Evolutionary conservation across 23 tunicate genomes (phyloP).

Genomic region (Ascidia mentula): DNA sequence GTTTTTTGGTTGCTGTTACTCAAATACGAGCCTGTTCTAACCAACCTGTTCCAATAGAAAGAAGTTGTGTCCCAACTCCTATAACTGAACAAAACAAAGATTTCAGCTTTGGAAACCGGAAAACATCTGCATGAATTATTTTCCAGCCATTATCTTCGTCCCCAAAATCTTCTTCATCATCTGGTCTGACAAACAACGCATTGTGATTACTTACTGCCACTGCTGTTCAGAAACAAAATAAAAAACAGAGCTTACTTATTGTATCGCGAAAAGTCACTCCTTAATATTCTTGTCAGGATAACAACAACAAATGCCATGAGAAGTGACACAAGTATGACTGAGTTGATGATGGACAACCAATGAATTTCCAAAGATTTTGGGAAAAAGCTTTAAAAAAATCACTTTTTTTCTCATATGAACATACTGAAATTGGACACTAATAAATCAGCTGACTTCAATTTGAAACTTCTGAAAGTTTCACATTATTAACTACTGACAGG

Average conservation of each 20-base stretch:
- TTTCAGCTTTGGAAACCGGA: conserved; percentile 76
- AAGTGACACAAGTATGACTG: conserved; percentile 72
- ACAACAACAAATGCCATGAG: conserved; percentile 96
- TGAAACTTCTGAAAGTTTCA: too few relatives aligned
- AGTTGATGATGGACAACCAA: conserved; percentile 95
- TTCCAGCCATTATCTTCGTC: conserved; percentile 98
- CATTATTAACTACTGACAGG: too few relatives aligned
- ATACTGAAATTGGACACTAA: too few relatives aligned
- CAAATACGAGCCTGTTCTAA: too few relatives aligned
- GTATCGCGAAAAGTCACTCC: conserved; percentile 90
- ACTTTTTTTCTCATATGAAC: too few relatives aligned
- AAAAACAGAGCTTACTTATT: conserved; percentile 52
- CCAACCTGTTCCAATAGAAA: conserved; percentile 71
- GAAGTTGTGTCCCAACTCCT: conserved; percentile 88
- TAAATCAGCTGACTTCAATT: too few relatives aligned
- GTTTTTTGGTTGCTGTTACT: too few relatives aligned
- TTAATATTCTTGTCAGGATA: conserved; percentile 74
- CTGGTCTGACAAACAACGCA: conserved; percentile 23
- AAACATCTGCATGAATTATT: conserved; percentile 90
- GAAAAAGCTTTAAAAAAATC: conserved; percentile 86
- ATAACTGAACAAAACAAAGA: conserved; percentile 75
- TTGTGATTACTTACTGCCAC: conserved; percentile 68
- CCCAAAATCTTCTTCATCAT: conserved; percentile 90
- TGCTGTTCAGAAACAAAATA: too few relatives aligned
- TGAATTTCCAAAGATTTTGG: conserved; percentile 90